A percentile compares a stretch with the other conserved stretches of the same genome.
phyloP scores from a whole-genome alignment of 2,797 vertebrate species.

The Thamnophis elegans region DNA sequence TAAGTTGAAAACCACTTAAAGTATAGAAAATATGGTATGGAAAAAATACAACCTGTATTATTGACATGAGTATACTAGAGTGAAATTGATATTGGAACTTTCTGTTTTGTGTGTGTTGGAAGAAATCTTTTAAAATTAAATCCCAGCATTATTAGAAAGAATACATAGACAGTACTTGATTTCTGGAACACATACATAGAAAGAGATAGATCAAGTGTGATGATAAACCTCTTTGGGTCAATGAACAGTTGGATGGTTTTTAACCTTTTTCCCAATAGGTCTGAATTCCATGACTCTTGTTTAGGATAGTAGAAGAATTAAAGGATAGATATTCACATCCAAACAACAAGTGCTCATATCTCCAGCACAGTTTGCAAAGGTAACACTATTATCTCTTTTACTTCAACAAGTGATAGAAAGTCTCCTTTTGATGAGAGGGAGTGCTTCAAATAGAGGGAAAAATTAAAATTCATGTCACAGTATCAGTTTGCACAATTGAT shows the following conservation, averaged over 20 bases:
- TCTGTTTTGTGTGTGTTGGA: not conserved
- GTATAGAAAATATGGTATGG: not conserved
- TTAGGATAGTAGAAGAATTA: not conserved
- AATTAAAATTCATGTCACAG: not conserved
- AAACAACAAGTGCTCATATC: not conserved
- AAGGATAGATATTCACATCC: rapidly evolving
- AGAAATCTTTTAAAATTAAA: not conserved
- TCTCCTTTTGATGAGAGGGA: not conserved
- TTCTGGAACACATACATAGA: not conserved
- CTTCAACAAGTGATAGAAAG: rapidly evolving
- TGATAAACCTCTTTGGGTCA: not conserved
- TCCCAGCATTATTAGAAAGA: not conserved
- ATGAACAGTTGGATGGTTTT: not conserved
- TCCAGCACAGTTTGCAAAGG: not conserved
- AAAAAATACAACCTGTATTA: not conserved
- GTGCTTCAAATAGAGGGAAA: not conserved
- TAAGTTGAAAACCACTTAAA: not conserved
- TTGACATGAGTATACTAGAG: not conserved
- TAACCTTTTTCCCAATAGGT: not conserved
- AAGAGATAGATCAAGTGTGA: not conserved
- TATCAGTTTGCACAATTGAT: not conserved
- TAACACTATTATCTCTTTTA: rapidly evolving
- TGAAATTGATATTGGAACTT: not conserved
- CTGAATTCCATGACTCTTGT: not conserved
- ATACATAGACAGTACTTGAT: not conserved